Percentiles rank a stretch among this genome's conserved stretches.
Evolutionary conservation across 2,113 vertebrate genomes (phyloP).

Genomic region (Eleginops maclovinus): DNA sequence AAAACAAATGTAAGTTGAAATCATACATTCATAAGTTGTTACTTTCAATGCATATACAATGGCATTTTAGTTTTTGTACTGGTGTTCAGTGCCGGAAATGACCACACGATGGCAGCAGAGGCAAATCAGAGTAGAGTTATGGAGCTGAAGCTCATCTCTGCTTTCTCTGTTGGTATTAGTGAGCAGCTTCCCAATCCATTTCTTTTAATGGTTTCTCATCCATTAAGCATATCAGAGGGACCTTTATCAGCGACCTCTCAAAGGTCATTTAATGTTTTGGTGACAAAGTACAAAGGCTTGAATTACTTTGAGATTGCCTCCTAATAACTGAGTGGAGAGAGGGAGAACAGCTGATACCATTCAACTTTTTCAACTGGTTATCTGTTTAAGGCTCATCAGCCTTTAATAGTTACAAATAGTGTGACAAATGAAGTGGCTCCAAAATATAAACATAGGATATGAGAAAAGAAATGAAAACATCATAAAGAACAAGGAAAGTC

Average conservation of each 20-base stretch:
- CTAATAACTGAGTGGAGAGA: background rate
- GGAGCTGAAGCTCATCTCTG: background rate
- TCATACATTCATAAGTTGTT: background rate
- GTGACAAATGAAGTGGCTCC: background rate
- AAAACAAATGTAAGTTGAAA: background rate
- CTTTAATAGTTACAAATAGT: background rate
- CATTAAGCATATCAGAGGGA: conserved; percentile 44
- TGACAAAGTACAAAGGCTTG: conserved; percentile 28
- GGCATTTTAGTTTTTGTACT: background rate
- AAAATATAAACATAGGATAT: background rate
- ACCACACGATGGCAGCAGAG: conserved; percentile 53
- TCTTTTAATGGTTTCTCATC: conserved; percentile 34
- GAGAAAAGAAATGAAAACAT: background rate
- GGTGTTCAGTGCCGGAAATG: background rate
- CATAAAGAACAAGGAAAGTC: background rate
- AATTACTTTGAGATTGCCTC: conserved; percentile 11
- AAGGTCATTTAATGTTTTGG: conserved; percentile 39
- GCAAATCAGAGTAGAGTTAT: background rate
- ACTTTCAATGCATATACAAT: background rate
- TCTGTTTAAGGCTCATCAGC: conserved; percentile 37
- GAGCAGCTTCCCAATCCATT: background rate
- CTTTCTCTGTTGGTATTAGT: background rate
- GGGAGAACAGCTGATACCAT: background rate
- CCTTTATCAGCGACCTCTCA: conserved; percentile 32
- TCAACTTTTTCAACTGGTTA: conserved; percentile 1